Percentiles rank a stretch among this genome's conserved stretches.
phyloP scores from a whole-genome alignment of 2,888 invertebrate species.

The Micoletzkya japonica region DNA sequence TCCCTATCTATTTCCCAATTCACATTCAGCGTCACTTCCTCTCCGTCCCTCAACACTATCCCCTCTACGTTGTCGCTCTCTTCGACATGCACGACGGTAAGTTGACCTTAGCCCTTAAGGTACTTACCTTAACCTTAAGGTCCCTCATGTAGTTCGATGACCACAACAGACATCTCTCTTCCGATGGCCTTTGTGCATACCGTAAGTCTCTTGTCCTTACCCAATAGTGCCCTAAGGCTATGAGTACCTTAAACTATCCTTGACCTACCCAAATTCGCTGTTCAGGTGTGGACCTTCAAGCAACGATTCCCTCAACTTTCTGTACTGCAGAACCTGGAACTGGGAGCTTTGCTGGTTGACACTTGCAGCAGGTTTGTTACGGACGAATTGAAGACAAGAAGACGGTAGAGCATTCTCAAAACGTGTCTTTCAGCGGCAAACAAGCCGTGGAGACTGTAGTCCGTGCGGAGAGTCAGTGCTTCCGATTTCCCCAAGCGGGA shows the following conservation, averaged over 20 bases:
- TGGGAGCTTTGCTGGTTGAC: constrained; percentile 58
- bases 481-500: constrained; percentile 55
- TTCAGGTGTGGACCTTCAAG: constrained; percentile 56
- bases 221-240: neutral
- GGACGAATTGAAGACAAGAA: neutral
- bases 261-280: neutral
- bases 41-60: constrained; percentile 54
- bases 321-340: constrained; percentile 51
- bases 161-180: constrained; percentile 50
- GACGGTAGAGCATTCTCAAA: neutral
- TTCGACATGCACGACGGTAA: constrained; percentile 56
- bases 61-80: constrained; percentile 54
- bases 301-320: constrained; percentile 53
- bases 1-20: neutral
- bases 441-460: constrained; percentile 43
- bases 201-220: constrained; percentile 25
- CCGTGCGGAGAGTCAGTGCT: constrained; percentile 55
- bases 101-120: neutral
- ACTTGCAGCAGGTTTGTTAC: constrained; percentile 42
- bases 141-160: constrained; percentile 32
- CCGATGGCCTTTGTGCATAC: constrained; percentile 61
- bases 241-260: neutral
- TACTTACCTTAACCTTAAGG: neutral
- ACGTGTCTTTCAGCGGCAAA: constrained; percentile 17
- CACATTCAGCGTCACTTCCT: constrained; percentile 50